Conservation (phyloP, 1,140 invertebrate species). For the Capitella teleta region DNA sequence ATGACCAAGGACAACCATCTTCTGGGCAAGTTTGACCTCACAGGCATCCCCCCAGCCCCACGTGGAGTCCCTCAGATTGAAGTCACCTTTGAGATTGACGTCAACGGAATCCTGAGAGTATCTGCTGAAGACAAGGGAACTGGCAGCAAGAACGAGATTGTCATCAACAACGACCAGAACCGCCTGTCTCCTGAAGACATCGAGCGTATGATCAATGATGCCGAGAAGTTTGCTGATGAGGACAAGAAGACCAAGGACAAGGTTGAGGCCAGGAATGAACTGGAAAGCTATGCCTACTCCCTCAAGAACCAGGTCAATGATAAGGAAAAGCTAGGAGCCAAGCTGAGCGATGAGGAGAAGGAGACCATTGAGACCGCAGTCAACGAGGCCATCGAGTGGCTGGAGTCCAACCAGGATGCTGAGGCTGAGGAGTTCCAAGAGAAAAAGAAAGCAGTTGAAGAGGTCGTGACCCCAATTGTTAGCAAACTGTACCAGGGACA, state of each 20-base stretch:
- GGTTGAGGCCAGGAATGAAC: constrained; percentile 74
- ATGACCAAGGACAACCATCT: constrained; percentile 99
- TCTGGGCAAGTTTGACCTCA: constrained; percentile 94
- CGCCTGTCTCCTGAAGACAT: constrained; percentile 93
- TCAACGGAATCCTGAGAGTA: constrained; percentile 85
- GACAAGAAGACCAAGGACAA: constrained; percentile 87
- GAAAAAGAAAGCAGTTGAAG: constrained; percentile 93
- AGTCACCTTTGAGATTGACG: constrained; percentile 98
- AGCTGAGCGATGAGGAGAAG: constrained; percentile 83
- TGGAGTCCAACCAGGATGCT: constrained; percentile 89
- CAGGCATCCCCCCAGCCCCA: constrained; percentile 93
- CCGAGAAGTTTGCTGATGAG: constrained; percentile 96
- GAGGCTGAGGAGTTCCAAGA: constrained; percentile 88
- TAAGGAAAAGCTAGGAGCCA: constrained; percentile 94
- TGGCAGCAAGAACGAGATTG: constrained; percentile 95
- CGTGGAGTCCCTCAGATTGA: constrained; percentile 98
- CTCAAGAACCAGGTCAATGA: constrained; percentile 95
- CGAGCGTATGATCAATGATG: constrained; percentile 96
- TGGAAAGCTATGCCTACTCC: constrained; percentile 96
- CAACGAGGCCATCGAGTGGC: constrained; percentile 95
- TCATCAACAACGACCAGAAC: constrained; percentile 98
- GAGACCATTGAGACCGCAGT: constrained; percentile 87
- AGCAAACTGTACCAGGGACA: constrained; percentile 90
- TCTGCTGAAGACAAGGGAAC: constrained; percentile 86
- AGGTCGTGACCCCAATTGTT: constrained; percentile 93